Evolutionary conservation across 2,113 vertebrate genomes (phyloP), one percentile per base, ranked within the genome.

Genomic region (Ceratotherium simum): DNA sequence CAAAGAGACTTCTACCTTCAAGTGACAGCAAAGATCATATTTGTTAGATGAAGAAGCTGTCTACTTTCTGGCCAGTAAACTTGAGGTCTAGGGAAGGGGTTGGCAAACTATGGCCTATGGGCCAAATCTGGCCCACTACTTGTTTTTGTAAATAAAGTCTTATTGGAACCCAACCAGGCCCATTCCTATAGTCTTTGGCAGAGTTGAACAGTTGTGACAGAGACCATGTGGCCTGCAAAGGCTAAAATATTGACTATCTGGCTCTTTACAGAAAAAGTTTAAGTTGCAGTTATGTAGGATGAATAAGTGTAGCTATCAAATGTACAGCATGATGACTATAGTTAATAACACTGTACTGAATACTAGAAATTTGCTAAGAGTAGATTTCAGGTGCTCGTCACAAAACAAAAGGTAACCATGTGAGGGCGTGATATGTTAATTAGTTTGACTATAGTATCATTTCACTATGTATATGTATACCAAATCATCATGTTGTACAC

Each of bases 141-240:
- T 58, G 25, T 56, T 87, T 90, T 87, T 83, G 60, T 87, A 90
- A 96, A 95, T 88, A 14, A 69, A 56, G 76, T 92, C 78, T 64
- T 85, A 75, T 67, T 89, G 91, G 16, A 60, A 62, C 39, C 31
- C 42, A 9, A 25, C 16, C 60, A 81, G 33, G 18, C 6, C 54
- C 54, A 60, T 60, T 85, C 48, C 67, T 65, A 3, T 20, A 8
- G 46, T 67, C 46, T 90, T 56, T 85, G 76, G 31, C 29, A 69
- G 67, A 93, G 36, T 29, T 90, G 17, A 86, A 13, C 6, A 67
- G 88, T 56, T 79, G 78, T 56, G 65, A 42, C n/a, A 25, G 31
- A 70, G 65, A 78, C 21, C 14, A 0, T 20, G 4, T 81, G n/a
- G 46, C 39, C 60, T 75, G 46, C 21, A 76, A 58, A 90, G 23